Evolutionary conservation across 1,140 invertebrate species (phyloP), one percentile per base, ranked within the genome.

Genomic region (Caenorhabditis briggsae): DNA sequence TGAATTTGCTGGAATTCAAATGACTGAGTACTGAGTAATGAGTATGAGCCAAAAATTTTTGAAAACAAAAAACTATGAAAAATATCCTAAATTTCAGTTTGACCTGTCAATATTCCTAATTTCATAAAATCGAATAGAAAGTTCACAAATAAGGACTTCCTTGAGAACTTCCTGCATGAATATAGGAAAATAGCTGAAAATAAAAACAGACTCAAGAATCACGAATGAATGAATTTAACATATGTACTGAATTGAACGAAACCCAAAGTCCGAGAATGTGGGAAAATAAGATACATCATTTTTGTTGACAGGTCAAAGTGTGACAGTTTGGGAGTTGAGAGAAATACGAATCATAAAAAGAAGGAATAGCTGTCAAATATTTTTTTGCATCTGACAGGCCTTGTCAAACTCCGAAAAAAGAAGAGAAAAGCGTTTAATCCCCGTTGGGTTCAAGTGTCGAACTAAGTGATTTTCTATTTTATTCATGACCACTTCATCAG

Each of bases 401-500:
- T 78, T 78, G 70, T 78, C 70, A 78, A 70, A 70, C 43, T 78
- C 70, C 46, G 20, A 78, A 70, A 70, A 70, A 78, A 46, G 46
- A 78, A 46, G 46, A 78, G 33, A 33, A 33, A 33, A 33, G 33
- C 33, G 3, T 33, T 78, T 46, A 78, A 78, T 78, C 70, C 33
- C 33, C 46, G 46, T 50, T 48, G 70, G 46, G 70, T 78, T 78
- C 70, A 78, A 61, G 70, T 41, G 33, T 48, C 41, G 43, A 78
- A 78, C 70, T 46, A 78, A 23, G 53, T 3, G 11, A 46, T 23
- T 78, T 78, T 50, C 70, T 78, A 78, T 78, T 78, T 78, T 78
- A 78, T 78, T 78, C 70, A 78, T 78, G 70, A 50, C 70, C 46
- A 78, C 70, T 78, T 78, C 70, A 78, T 78, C 70, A 78, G 53